Percentiles rank a stretch among this genome's conserved stretches.
These are phyloP conservation scores for Trisateles emortualis DNA, from an alignment of 2,888 invertebrate species.

Conservation along the genomic window DNA sequence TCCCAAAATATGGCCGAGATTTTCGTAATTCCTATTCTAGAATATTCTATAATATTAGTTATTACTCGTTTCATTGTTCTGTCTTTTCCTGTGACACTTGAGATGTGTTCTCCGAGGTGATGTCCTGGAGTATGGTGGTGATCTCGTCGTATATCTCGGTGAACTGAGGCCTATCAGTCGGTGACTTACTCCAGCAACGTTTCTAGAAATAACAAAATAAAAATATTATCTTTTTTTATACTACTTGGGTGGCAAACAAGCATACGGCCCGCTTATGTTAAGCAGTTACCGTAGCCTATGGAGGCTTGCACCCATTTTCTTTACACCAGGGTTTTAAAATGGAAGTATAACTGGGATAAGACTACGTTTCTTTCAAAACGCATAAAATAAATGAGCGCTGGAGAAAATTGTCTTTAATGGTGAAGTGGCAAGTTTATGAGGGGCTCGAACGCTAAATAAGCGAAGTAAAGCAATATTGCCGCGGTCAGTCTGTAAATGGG, in stretches of 20 bases:
- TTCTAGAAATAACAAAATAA: slow-evolving; percentile 67
- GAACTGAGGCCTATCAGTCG: slow-evolving; percentile 90
- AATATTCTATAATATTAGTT: not conserved
- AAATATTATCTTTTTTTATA: too few relatives aligned
- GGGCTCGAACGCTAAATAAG: too few relatives aligned
- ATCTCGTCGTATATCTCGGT: slow-evolving; percentile 83
- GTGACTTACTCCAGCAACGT: slow-evolving; percentile 90
- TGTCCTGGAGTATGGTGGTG: slow-evolving; percentile 61
- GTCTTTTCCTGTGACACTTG: slow-evolving; percentile 57
- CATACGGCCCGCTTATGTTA: too few relatives aligned
- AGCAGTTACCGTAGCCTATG: too few relatives aligned
- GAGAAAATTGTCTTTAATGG: not conserved
- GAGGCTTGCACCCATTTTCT: too few relatives aligned
- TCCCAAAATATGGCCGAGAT: not conserved
- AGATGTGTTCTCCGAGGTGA: slow-evolving; percentile 64
- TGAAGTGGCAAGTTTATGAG: too few relatives aligned
- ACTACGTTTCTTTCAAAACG: too few relatives aligned
- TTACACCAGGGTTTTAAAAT: too few relatives aligned
- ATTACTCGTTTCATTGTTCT: slow-evolving; percentile 36
- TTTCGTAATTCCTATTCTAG: not conserved
- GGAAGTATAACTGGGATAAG: too few relatives aligned
- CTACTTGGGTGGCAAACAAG: not conserved
- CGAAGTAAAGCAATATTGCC: too few relatives aligned
- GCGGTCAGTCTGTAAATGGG: too few relatives aligned
- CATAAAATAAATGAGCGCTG: too few relatives aligned